Percentiles rank a stretch among this genome's conserved stretches.
Evolutionary conservation across 2,888 invertebrate species (phyloP).

Genomic region (Teleogryllus oceanicus): DNA sequence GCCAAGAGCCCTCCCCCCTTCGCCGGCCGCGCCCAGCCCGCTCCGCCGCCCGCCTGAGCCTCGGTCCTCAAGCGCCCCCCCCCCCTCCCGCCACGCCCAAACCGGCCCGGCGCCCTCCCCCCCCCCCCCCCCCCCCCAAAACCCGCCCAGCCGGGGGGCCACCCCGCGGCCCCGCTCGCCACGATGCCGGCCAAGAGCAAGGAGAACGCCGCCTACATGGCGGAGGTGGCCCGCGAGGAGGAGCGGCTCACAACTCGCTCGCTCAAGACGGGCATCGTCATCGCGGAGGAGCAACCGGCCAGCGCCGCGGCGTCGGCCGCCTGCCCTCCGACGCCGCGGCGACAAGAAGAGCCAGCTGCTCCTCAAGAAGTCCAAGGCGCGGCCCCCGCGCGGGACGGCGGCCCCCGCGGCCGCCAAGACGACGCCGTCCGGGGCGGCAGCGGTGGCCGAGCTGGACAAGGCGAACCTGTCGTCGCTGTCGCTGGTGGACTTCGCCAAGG

Average conservation of each 20-base stretch:
- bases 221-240: conserved; percentile 77
- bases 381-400: neutral
- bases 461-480: conserved; percentile 50
- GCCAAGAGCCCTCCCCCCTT: conserved; percentile 42
- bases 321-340: conserved; percentile 38
- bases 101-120: too few species aligned
- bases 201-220: conserved; percentile 51
- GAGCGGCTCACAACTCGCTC: conserved; percentile 70
- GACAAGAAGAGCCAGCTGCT: conserved; percentile 28
- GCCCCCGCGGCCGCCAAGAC: conserved; percentile 38
- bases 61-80: conserved; percentile 45
- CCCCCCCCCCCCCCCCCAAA: too few species aligned
- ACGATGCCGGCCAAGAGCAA: conserved; percentile 38
- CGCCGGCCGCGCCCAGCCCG: neutral
- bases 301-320: conserved; percentile 19
- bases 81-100: conserved; percentile 45
- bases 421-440: conserved; percentile 40
- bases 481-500: conserved; percentile 63
- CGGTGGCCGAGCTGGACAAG: conserved; percentile 44
- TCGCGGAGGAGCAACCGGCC: conserved; percentile 52
- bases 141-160: too few species aligned
- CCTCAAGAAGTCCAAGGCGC: conserved; percentile 30
- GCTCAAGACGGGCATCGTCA: conserved; percentile 66
- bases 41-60: conserved; percentile 58
- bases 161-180: too few species aligned